Base-by-base conservation (phyloP, 2,888 invertebrate genomes). In the Rugalucina vietnamica region DNA sequence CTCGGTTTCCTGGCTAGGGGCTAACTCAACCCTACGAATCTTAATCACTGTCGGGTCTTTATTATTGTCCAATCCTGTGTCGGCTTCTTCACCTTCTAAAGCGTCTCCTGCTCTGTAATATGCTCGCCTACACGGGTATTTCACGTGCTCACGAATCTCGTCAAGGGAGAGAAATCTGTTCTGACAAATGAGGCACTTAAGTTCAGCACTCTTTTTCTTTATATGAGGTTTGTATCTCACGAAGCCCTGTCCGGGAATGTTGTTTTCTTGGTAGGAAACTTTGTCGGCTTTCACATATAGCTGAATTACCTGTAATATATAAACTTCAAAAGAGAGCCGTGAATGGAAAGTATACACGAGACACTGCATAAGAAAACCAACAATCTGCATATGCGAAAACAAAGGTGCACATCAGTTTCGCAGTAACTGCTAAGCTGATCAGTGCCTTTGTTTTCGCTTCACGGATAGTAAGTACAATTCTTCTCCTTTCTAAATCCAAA, bases 91-190 rank as follows among this genome's bases (percentile, higher is more conserved):
- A 49, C 29, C 14, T 14, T 27, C 18, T 10, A 36, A 32, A 1
- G 27, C 21, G 1, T 12, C n/a, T 43, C 12, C 1, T n/a, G 1
- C 1, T 10, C 3, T 1, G 4, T 37, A 2, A 12, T 76, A 76
- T 24, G 79, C 73, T 79, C 76, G 87, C 57, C 88, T 91, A 74
- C 91, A 92, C 32, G 91, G 91, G 50, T 89, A 85, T 79, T 90
- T 91, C 12, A 92, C 92, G 89, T 92, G 92, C 21, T 88, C 88
- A 43, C 90, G 85, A 91, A 92, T 92, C 69, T 91, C 90, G 72
- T 91, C 87, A 39, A 92, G 76, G 0, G 90, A 89, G 1, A 76
- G 57, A 86, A 92, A 92, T 79, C 88, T 88, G 21, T 87, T 84
- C 27, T 85, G 86, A 84, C 92, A 92, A 39, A 92, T 92, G 24